Conservation (phyloP, 2,797 vertebrate species). For the Meriones psammophilus region DNA sequence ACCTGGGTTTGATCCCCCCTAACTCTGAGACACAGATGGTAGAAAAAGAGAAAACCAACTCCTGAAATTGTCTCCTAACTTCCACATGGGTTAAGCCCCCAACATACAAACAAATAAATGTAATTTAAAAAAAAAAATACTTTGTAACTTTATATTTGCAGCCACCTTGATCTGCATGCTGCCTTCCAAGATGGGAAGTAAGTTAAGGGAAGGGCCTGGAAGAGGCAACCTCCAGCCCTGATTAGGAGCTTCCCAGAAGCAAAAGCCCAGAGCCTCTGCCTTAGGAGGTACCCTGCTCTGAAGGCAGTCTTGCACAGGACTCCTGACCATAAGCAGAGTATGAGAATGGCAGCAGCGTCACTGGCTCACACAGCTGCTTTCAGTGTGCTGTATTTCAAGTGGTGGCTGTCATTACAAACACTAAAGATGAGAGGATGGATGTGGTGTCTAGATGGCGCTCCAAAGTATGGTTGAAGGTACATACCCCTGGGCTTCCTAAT, state of each 20-base stretch:
- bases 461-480: background rate
- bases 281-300: background rate
- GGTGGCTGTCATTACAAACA: background rate
- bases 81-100: too few species aligned
- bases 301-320: background rate
- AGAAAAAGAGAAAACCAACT: background rate
- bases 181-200: background rate
- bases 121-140: background rate
- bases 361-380: accelerated
- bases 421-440: background rate
- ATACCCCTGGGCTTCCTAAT: background rate
- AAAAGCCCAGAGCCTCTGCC: background rate
- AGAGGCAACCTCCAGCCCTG: background rate
- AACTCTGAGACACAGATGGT: background rate
- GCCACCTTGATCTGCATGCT: background rate
- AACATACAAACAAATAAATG: background rate
- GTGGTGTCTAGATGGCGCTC: background rate
- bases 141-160: background rate
- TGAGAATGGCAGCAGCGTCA: background rate
- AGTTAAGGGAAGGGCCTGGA: background rate
- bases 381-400: too few species aligned
- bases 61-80: background rate
- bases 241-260: background rate
- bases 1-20: background rate
- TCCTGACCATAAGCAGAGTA: background rate